Conservation (phyloP, 2,797 vertebrate species). For the Silurus lanzhouensis region DNA sequence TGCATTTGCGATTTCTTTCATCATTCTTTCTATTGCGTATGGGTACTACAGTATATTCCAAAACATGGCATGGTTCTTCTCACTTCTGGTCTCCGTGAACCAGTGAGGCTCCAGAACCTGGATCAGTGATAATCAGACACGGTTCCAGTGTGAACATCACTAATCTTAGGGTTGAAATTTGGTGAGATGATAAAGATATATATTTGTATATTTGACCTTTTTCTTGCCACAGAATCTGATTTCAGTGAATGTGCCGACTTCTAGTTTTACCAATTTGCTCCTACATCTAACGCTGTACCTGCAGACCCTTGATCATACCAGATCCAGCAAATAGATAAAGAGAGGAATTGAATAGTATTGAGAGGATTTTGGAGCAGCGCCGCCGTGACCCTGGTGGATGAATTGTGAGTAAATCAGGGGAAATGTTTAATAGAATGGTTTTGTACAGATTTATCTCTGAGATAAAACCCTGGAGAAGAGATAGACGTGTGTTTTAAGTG, state of each 20-base stretch:
- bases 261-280: background rate
- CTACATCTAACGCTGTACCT: background rate
- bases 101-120: too few relatives aligned
- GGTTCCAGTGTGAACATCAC: too few relatives aligned
- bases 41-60: too few relatives aligned
- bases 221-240: background rate
- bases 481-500: background rate
- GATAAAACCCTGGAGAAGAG: background rate
- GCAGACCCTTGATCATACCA: background rate
- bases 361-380: background rate
- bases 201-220: background rate
- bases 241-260: background rate
- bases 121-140: too few relatives aligned
- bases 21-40: too few relatives aligned
- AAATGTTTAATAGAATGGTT: background rate
- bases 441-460: background rate
- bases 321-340: conserved; percentile 7
- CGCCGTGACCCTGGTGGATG: background rate
- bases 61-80: too few relatives aligned
- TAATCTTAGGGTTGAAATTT: too few relatives aligned
- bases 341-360: background rate
- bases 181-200: background rate
- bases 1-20: too few relatives aligned
- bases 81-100: too few relatives aligned
- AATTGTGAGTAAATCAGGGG: background rate